Percentiles rank a stretch among this genome's conserved stretches.
Evolutionary conservation across 2,888 invertebrate species (phyloP).

Genomic region (Mylabris sibirica): DNA sequence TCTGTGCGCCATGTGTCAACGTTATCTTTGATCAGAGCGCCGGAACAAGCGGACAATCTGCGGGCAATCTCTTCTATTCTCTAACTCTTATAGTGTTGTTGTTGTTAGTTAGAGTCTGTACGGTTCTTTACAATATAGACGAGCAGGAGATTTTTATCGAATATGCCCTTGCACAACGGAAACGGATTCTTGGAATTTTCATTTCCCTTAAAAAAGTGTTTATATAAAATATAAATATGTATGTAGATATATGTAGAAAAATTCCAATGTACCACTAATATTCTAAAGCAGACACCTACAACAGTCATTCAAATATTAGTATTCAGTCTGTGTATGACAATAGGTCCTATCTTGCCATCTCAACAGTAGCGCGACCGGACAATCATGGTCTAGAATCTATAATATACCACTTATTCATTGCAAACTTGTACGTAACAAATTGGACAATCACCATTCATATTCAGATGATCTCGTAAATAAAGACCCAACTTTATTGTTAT

Average conservation of each 20-base stretch:
- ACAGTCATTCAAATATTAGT: constrained; percentile 39
- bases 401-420: constrained; percentile 46
- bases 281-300: constrained; percentile 33
- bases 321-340: constrained; percentile 47
- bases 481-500: constrained; percentile 16
- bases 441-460: constrained; percentile 19
- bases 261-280: constrained; percentile 11
- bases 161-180: constrained; percentile 13
- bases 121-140: constrained; percentile 4
- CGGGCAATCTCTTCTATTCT: constrained; percentile 37
- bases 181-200: constrained; percentile 19
- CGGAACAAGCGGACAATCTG: constrained; percentile 50
- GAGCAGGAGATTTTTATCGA: constrained; percentile 12
- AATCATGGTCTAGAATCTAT: constrained; percentile 53
- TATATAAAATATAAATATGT: not conserved
- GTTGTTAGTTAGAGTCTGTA: not conserved
- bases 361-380: constrained; percentile 48
- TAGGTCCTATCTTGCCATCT: constrained; percentile 47
- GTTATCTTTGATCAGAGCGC: constrained; percentile 52
- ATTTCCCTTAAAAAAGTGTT: constrained; percentile 17
- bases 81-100: not conserved
- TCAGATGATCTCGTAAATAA: constrained; percentile 19
- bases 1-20: constrained; percentile 52
- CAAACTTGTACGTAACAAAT: constrained; percentile 24
- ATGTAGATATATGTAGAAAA: constrained; percentile 9